These are phyloP conservation scores for Paramormyrops hopkinsi DNA, from an alignment of 2,797 vertebrate species.

Conservation along the genomic window DNA sequence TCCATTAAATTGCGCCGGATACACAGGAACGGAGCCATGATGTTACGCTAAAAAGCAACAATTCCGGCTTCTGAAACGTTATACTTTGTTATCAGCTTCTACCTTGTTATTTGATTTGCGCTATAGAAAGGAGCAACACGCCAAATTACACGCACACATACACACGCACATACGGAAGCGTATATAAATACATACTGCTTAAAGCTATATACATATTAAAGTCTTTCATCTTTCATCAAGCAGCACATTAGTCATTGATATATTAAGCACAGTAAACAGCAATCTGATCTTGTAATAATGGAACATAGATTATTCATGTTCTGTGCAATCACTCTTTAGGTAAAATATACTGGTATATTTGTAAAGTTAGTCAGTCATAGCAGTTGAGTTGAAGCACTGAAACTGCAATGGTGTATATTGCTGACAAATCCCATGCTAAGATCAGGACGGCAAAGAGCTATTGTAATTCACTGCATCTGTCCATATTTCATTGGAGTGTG, in stretches of 20 bases:
- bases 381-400: background rate
- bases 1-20: constrained; percentile 6
- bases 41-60: background rate
- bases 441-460: background rate
- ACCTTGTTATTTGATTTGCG: background rate
- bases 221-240: constrained; percentile 1
- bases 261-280: constrained; percentile 1
- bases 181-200: background rate
- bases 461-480: background rate
- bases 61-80: background rate
- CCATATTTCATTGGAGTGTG: background rate
- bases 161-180: background rate
- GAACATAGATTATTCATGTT: background rate
- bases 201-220: constrained; percentile 5
- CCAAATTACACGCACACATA: background rate
- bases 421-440: background rate
- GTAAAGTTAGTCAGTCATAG: background rate
- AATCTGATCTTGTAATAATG: constrained; percentile 5
- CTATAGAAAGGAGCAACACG: background rate
- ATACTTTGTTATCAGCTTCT: background rate
- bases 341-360: background rate
- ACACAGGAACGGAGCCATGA: background rate
- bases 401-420: background rate
- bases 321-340: background rate
- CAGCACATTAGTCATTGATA: background rate